Conservation (phyloP, 2,113 vertebrate species). For the Boleophthalmus pectinirostris region DNA sequence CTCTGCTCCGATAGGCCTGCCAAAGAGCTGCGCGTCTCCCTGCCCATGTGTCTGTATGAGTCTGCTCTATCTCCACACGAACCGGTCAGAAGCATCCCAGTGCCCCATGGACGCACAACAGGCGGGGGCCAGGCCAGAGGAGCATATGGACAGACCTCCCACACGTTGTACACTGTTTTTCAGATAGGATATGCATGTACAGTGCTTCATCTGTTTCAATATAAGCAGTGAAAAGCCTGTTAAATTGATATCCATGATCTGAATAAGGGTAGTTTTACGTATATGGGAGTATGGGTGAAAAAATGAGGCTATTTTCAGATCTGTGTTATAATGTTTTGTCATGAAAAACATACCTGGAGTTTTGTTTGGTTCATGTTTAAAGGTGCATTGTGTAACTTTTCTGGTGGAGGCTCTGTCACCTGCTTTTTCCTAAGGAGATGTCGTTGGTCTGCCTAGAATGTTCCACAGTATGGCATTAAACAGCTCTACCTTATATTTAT, state of each 20-base stretch:
- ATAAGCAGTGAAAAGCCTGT: neutral
- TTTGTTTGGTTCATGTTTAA: no score
- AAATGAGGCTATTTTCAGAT: no score
- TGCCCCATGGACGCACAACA: slow-evolving; percentile 48
- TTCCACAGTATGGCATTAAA: no score
- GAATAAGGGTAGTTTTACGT: no score
- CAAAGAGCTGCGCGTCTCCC: slow-evolving; percentile 42
- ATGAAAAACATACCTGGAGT: no score
- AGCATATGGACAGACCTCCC: slow-evolving; percentile 57
- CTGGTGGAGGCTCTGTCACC: no score
- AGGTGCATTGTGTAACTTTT: no score
- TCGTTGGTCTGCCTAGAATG: no score
- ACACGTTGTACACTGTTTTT: slow-evolving; percentile 3
- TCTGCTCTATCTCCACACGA: slow-evolving; percentile 36
- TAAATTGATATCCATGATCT: neutral
- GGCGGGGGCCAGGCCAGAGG: slow-evolving; percentile 22
- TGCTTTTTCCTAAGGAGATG: no score
- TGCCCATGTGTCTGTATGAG: slow-evolving; percentile 58
- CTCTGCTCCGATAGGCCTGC: slow-evolving; percentile 52
- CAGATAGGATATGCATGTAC: neutral
- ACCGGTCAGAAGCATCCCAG: slow-evolving; percentile 54
- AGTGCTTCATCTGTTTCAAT: neutral
- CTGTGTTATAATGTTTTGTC: no score
- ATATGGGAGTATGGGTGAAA: no score
- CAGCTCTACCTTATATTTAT: no score